Conservation (phyloP, 2,113 vertebrate genomes). For the Chloebia gouldiae region DNA sequence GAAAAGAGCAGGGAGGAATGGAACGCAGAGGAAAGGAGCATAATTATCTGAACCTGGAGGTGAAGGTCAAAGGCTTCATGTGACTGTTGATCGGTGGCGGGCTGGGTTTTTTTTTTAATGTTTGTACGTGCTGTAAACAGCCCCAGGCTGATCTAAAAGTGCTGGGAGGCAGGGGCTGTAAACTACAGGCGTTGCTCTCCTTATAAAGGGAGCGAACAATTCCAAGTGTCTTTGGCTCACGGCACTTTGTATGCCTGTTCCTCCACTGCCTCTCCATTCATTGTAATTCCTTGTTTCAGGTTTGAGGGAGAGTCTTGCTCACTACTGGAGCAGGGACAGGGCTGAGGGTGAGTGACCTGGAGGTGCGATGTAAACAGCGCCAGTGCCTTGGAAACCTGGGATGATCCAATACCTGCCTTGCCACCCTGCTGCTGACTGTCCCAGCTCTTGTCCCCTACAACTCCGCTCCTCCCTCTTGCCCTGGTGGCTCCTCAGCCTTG, state of each 20-base stretch:
- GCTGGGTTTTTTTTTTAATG: background rate
- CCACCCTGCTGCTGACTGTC: background rate
- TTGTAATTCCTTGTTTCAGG: background rate
- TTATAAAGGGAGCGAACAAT: background rate
- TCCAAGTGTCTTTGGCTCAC: background rate
- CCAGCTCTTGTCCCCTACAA: no score
- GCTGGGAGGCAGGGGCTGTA: background rate
- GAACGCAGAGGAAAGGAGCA: background rate
- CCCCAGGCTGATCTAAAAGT: background rate
- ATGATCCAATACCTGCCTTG: background rate
- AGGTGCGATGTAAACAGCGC: background rate
- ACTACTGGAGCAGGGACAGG: background rate
- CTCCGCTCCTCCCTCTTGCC: background rate
- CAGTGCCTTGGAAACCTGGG: background rate
- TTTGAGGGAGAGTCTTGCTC: background rate
- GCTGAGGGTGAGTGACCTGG: background rate
- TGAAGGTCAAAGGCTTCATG: constrained; percentile 32
- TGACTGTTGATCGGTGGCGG: background rate
- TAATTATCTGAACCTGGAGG: background rate
- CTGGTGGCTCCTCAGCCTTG: background rate
- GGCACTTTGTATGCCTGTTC: background rate
- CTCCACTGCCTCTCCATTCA: background rate
- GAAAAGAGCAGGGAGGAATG: background rate
- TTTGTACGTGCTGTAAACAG: background rate
- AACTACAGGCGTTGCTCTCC: background rate